Conservation (phyloP, 2,888 invertebrate species). For the Andrena flavipes region DNA sequence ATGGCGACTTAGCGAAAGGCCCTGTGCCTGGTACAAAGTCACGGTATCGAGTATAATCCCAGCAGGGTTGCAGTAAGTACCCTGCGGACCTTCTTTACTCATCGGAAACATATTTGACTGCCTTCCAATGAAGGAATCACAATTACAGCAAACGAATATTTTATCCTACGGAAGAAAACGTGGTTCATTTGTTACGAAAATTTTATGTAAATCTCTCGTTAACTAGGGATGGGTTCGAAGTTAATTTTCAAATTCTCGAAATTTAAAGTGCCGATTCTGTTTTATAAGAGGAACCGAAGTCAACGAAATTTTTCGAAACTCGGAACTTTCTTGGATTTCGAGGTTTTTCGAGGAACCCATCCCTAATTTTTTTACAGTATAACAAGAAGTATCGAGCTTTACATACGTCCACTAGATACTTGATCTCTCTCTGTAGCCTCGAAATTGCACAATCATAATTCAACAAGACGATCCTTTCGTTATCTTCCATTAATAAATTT, state of each 20-base stretch:
- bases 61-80: constrained; percentile 92
- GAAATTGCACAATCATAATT: constrained; percentile 89
- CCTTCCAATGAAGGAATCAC: constrained; percentile 86
- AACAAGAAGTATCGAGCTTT: background rate
- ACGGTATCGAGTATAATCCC: constrained; percentile 93
- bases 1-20: constrained; percentile 85
- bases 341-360: too few species aligned
- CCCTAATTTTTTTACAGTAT: background rate
- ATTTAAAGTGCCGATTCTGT: too few species aligned
- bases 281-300: too few species aligned
- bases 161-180: constrained; percentile 69
- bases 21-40: constrained; percentile 87
- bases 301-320: too few species aligned
- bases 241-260: background rate
- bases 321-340: too few species aligned
- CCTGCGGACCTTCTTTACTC: constrained; percentile 92
- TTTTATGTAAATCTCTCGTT: too few species aligned
- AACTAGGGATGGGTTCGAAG: too few species aligned
- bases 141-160: constrained; percentile 86
- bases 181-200: background rate
- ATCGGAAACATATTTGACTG: constrained; percentile 92
- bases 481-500: constrained; percentile 90
- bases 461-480: constrained; percentile 88
- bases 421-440: constrained; percentile 87
- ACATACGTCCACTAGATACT: constrained; percentile 80